Evolutionary conservation across 2,888 invertebrate species (phyloP).

Genomic region (Caenorhabditis panamensis): DNA sequence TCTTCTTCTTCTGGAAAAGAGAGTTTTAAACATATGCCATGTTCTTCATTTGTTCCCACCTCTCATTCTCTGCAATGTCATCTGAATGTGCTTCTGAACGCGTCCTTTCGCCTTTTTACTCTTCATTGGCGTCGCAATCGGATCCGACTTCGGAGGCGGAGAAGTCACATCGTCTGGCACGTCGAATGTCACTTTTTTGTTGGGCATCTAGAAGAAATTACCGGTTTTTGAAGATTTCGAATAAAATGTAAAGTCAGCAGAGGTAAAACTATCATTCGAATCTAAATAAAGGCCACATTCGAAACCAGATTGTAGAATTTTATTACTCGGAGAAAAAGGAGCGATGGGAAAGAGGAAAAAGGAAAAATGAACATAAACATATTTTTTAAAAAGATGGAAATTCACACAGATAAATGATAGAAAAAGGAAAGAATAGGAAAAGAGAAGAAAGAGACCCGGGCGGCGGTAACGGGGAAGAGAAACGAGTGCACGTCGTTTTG

Average conservation of each 20-base stretch:
- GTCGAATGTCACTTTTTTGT: slow-evolving; percentile 28
- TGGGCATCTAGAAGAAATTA: slow-evolving; percentile 2
- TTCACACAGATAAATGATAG: too few species aligned
- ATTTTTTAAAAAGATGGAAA: background rate
- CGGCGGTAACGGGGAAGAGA: slow-evolving; percentile 16
- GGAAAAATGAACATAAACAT: slow-evolving; percentile 15
- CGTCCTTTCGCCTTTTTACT: slow-evolving; percentile 11
- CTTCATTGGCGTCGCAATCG: slow-evolving; percentile 15
- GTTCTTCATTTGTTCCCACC: background rate
- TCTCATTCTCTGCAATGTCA: slow-evolving; percentile 40
- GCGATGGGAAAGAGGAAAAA: background rate
- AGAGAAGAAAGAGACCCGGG: slow-evolving; percentile 5
- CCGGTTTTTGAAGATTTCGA: background rate
- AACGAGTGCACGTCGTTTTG: background rate
- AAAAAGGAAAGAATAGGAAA: background rate
- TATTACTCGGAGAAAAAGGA: slow-evolving; percentile 2
- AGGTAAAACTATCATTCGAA: too few species aligned
- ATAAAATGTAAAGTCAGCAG: too few species aligned
- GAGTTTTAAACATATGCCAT: background rate
- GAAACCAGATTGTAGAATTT: too few species aligned
- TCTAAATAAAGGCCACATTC: too few species aligned
- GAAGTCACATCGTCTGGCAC: slow-evolving; percentile 24
- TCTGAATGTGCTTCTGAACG: slow-evolving; percentile 28
- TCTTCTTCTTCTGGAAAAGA: slow-evolving; percentile 45
- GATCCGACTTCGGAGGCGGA: background rate